phyloP scores from a whole-genome alignment of 2,797 vertebrate genomes.

The Adelosebastes latens region DNA sequence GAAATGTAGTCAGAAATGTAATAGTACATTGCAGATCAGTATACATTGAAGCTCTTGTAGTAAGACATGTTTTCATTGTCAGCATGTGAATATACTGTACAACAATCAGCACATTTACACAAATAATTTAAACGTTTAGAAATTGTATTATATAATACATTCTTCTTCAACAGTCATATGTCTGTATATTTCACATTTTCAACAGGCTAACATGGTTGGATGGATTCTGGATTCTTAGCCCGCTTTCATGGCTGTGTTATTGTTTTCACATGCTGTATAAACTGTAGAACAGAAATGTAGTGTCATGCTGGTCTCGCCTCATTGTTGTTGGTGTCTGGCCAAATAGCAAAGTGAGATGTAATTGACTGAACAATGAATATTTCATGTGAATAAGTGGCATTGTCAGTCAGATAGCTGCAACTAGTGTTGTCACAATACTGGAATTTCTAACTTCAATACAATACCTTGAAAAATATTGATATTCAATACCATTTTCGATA shows the following conservation, averaged over 20 bases:
- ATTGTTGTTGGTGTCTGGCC: neutral
- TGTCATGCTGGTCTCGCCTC: too few relatives aligned
- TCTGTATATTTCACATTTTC: neutral
- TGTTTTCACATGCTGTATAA: too few relatives aligned
- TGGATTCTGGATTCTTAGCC: too few relatives aligned
- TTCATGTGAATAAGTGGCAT: neutral
- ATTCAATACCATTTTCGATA: too few relatives aligned
- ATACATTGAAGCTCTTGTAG: neutral
- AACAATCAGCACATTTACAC: neutral
- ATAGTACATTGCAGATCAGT: neutral
- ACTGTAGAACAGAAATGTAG: neutral
- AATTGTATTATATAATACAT: too few relatives aligned
- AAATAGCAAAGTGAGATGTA: neutral
- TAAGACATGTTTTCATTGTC: neutral
- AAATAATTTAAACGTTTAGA: neutral
- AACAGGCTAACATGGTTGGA: too few relatives aligned
- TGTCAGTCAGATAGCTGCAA: neutral
- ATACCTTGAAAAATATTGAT: too few relatives aligned
- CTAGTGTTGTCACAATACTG: too few relatives aligned
- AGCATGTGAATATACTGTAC: neutral
- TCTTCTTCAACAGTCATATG: neutral
- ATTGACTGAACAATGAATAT: neutral
- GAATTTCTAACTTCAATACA: too few relatives aligned
- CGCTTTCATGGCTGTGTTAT: too few relatives aligned
- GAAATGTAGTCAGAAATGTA: neutral